Percentiles rank a stretch among this genome's conserved stretches.
phyloP scores from a whole-genome alignment of 2,888 invertebrate genomes.

The Limenitis camilla region DNA sequence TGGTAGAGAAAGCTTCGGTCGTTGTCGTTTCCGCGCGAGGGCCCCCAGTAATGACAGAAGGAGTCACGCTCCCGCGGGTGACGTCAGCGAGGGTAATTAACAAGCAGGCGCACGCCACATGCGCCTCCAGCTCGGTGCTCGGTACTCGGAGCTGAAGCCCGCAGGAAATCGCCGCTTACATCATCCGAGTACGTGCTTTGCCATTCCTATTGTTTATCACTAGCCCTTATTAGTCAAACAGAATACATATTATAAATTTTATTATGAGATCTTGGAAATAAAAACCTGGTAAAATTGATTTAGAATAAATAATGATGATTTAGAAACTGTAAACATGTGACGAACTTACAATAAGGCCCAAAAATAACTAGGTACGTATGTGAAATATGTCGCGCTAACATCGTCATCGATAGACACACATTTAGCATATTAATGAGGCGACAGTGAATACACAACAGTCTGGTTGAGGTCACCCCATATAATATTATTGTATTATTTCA shows the following conservation, averaged over 20 bases:
- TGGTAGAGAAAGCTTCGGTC: slow-evolving; percentile 67
- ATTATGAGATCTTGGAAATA: neutral
- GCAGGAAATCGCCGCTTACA: slow-evolving; percentile 67
- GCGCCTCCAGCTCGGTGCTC: slow-evolving; percentile 37
- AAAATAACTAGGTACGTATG: no score
- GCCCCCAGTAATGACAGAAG: slow-evolving; percentile 58
- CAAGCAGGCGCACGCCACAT: slow-evolving; percentile 51
- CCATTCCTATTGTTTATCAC: slow-evolving; percentile 41
- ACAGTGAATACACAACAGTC: slow-evolving; percentile 7
- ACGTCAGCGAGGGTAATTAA: slow-evolving; percentile 66
- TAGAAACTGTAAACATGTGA: no score
- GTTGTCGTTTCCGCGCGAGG: slow-evolving; percentile 72
- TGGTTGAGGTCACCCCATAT: slow-evolving; percentile 24
- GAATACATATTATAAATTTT: neutral
- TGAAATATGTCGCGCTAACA: slow-evolving; percentile 7
- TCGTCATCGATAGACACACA: slow-evolving; percentile 9
- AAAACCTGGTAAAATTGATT: no score
- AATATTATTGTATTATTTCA: neutral
- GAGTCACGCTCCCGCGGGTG: slow-evolving; percentile 50
- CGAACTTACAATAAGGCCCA: no score
- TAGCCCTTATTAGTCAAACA: slow-evolving; percentile 13
- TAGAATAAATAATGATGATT: no score
- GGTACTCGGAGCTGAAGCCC: slow-evolving; percentile 37
- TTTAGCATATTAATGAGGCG: slow-evolving; percentile 27
- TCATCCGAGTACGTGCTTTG: slow-evolving; percentile 53